A percentile compares a stretch with the other conserved stretches of the same genome.
Evolutionary conservation across 2,797 vertebrate species (phyloP).

Genomic region (Apogon hyalosoma): DNA sequence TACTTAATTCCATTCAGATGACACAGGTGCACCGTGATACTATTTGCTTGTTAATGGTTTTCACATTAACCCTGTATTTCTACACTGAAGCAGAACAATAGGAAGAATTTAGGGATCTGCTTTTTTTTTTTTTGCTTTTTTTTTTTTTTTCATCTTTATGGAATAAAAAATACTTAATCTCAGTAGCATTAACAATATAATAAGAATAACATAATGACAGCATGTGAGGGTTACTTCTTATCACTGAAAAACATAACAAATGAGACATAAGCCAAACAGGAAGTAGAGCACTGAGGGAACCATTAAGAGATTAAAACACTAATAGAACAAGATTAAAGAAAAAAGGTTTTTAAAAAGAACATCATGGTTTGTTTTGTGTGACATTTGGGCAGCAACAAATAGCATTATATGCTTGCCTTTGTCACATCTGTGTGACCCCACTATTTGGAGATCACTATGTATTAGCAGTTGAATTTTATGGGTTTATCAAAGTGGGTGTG

Average conservation of each 20-base stretch:
- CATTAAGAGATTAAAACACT: slow-evolving; percentile 31
- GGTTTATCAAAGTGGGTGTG: slow-evolving; percentile 26
- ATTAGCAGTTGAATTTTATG: slow-evolving; percentile 34
- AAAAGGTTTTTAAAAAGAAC: not conserved
- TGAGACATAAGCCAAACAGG: not conserved
- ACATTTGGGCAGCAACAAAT: not conserved
- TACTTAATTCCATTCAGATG: too few relatives aligned
- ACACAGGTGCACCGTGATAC: too few relatives aligned
- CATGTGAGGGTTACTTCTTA: not conserved
- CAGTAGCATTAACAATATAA: too few relatives aligned
- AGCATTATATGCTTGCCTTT: not conserved
- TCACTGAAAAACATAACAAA: not conserved
- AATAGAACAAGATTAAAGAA: not conserved
- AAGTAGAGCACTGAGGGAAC: not conserved
- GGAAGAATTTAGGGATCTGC: not conserved
- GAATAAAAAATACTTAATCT: not conserved
- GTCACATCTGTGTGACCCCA: slow-evolving; percentile 24
- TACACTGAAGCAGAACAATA: too few relatives aligned
- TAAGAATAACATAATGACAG: not conserved
- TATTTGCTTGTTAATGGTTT: too few relatives aligned
- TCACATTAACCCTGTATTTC: not conserved
- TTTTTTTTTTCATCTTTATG: not conserved
- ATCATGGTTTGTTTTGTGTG: not conserved
- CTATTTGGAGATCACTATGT: slow-evolving; percentile 24
- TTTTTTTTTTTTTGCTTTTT: too few relatives aligned